Percentiles rank a stretch among this genome's conserved stretches.
phyloP scores from a whole-genome alignment of 2,113 vertebrate genomes.

The Hassar affinis region DNA sequence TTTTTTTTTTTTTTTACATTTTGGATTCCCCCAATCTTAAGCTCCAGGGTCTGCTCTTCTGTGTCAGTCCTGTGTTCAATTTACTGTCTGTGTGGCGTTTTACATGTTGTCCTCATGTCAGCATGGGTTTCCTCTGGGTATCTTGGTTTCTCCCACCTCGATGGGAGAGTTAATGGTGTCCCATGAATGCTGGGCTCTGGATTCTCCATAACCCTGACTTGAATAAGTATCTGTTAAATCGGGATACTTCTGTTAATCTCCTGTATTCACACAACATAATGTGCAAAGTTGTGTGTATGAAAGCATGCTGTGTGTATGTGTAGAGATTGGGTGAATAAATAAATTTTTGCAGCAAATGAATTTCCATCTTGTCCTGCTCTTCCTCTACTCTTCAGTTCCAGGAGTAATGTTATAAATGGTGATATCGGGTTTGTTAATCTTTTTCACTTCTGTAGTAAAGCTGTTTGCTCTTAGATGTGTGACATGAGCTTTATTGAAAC shows the following conservation, averaged over 20 bases:
- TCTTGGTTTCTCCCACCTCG: too few species aligned
- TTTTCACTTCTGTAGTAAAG: neutral
- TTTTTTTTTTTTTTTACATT: too few species aligned
- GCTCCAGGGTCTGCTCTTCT: neutral
- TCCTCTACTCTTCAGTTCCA: too few species aligned
- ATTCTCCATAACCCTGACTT: neutral
- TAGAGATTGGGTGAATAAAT: neutral
- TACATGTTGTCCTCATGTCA: too few species aligned
- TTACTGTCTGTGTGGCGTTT: neutral
- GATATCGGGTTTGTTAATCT: neutral
- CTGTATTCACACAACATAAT: neutral
- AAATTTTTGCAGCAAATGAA: too few species aligned
- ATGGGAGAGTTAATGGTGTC: neutral
- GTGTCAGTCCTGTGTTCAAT: neutral
- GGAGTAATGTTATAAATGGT: too few species aligned
- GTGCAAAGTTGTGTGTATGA: neutral
- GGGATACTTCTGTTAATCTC: neutral
- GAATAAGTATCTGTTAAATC: neutral
- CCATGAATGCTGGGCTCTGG: neutral
- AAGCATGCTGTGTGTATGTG: neutral
- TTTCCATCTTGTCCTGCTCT: too few species aligned
- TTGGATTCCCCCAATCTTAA: too few species aligned
- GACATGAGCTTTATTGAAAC: neutral
- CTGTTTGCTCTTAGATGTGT: neutral
- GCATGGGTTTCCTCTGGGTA: too few species aligned